Conservation (phyloP, 2,888 invertebrate species). For the Rhaphigaster nebulosa region DNA sequence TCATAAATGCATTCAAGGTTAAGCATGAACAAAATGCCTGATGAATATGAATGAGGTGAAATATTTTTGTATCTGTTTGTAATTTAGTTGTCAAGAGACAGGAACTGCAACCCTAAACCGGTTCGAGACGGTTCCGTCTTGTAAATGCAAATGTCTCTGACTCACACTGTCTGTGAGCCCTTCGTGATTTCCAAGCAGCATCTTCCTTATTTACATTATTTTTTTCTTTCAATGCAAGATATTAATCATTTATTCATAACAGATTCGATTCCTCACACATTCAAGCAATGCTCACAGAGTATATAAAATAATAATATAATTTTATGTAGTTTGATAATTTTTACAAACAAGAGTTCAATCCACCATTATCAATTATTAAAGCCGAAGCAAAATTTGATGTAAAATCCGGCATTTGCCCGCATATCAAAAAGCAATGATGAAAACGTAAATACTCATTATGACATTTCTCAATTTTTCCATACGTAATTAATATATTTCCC, state of each 20-base stretch:
- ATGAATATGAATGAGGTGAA: neutral
- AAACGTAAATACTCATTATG: neutral
- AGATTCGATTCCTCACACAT: neutral
- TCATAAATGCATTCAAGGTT: neutral
- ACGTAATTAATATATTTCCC: too few species aligned
- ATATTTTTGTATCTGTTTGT: neutral
- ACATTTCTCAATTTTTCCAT: neutral
- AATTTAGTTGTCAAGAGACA: neutral
- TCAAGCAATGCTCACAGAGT: neutral
- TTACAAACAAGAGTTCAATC: too few species aligned
- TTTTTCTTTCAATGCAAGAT: neutral
- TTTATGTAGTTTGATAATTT: neutral
- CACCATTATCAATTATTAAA: neutral
- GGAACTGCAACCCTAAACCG: conserved; percentile 27
- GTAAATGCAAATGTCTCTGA: conserved; percentile 23
- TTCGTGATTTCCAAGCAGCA: neutral
- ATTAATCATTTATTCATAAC: neutral
- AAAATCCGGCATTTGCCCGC: neutral
- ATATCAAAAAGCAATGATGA: neutral
- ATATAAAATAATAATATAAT: neutral
- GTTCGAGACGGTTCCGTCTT: neutral
- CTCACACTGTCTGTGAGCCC: neutral
- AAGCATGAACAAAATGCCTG: neutral
- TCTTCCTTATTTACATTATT: neutral
- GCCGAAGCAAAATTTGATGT: neutral